Base-by-base conservation (phyloP, 2,888 invertebrate genomes). In the Acronicta aceris region DNA sequence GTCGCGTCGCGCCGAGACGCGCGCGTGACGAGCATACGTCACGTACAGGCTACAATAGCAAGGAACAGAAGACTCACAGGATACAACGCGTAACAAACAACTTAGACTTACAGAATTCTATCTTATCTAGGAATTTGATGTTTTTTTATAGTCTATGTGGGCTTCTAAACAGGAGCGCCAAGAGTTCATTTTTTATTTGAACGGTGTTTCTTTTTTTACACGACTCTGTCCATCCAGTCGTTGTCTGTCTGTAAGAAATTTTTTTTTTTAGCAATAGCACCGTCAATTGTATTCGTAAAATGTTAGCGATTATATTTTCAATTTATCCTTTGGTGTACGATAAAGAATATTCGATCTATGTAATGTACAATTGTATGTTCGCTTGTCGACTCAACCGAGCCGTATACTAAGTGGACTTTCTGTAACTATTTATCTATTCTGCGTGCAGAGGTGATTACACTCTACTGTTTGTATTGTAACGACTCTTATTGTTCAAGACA, bases 1-100 rank as follows among this genome's bases (percentile, higher is more conserved):
- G 60, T 43, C 65, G 74, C 69, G 81, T 53, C 81, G 78, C 65
- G 65, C 69, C 69, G 71, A 68, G 77, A 71, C 68, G 67, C 65
- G 76, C 68, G 77, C 83, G 80, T 83, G 82, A 84, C 79, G 62
- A 30, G 85, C 78, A 83, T 84, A 70, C 72, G 60, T 46, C 74
- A 67, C 64, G 55, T 50, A 16, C 30, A 10, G 8, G n/a, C 15
- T 10, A 15, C 57, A 30, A 30, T 5, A 9, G 47, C 27, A 6
- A 40, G 50, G 12, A 10, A 16, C 47, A 59, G 72, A 52, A 65
- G 38, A 41, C 8, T 38, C 12, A 65, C 15, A 43, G 13, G 1
- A 7, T 0, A 13, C 27, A 16, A 21, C n/a, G 9, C 9, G 17
- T 8, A 2, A n/a, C 6, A 49, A 6, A 38, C n/a, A n/a, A 38